Evolutionary conservation across 2,113 vertebrate genomes (phyloP), one percentile per base, ranked within the genome.

Genomic region (Serinus canaria): DNA sequence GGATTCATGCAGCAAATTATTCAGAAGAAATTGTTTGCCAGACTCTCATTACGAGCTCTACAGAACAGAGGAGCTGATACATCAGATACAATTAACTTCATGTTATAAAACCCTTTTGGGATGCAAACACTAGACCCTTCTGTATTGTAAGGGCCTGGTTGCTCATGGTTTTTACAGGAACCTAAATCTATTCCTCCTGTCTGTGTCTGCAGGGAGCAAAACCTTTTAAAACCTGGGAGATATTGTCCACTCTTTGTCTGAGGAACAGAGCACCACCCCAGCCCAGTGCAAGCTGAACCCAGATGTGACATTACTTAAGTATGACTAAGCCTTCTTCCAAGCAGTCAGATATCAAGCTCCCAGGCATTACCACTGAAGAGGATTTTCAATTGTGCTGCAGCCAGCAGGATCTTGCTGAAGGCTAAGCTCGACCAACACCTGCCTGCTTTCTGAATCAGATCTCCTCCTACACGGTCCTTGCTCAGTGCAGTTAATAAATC

Each of bases 1-100:
- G 82, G 72, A 92, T 91, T 93, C 72, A 69, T 72, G 89, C 72
- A 95, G 91, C 89, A 76, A 92, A 96, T 96, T 92, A 95, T 95
- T 92, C 92, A 72, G 69, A 69, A 80, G 67, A 64, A 94, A 83
- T 81, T 46, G 25, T 95, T 95, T 87, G 78, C 90, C 90, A 89
- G 89, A 41, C n/a, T 96, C 87, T 91, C 82, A 83, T 95, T 88
- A 85, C 3, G 41, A 89, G 78, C 85, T 91, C 74, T 73, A 15
- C 30, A 30, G 85, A 93, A 83, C 22, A 93, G 78, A 92, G 90
- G 84, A 90, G 82, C 3, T 93, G 88, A 85, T 93, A 58, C 46
- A 90, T 94, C 94, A 94, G 53, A 83, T 50, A 75, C 58, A 80
- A 92, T 96, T 94, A 94, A 69, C 88, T 94, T 95, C 55, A 77